Conservation (phyloP, 2,113 vertebrate genomes). For the Rhinoptilus africanus region DNA sequence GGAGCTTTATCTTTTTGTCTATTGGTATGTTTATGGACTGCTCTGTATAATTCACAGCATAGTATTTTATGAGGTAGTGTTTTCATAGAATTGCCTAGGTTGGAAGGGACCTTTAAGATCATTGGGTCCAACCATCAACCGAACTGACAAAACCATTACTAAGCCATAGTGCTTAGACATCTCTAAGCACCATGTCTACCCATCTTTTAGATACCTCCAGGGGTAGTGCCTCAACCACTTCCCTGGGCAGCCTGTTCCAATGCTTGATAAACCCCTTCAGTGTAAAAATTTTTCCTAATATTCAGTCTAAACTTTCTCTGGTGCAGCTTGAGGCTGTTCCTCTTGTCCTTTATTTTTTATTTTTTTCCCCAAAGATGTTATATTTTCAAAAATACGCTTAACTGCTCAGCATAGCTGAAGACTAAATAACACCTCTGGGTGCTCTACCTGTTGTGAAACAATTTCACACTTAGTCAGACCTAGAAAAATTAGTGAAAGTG, state of each 20-base stretch:
- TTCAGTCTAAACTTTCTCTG: no score
- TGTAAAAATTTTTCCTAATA: no score
- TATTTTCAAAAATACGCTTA: not conserved
- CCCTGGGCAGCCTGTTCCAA: no score
- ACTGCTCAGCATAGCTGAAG: not conserved
- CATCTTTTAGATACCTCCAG: no score
- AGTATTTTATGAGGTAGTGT: not conserved
- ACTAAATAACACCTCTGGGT: not conserved
- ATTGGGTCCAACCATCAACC: no score
- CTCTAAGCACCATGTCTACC: no score
- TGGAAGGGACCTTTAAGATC: no score
- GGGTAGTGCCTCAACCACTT: no score
- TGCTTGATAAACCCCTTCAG: no score
- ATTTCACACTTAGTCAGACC: not conserved
- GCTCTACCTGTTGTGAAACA: not conserved
- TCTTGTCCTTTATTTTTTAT: not conserved
- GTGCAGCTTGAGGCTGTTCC: no score
- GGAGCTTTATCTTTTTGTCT: not conserved
- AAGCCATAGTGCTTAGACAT: no score
- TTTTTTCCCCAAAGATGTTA: not conserved
- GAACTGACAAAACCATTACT: no score
- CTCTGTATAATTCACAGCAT: not conserved
- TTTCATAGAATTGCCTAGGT: not conserved
- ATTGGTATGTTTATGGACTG: not conserved
- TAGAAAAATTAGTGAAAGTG: conserved; percentile 16